phyloP scores from a whole-genome alignment of 2,113 vertebrate species.

The Corythaeola cristata region DNA sequence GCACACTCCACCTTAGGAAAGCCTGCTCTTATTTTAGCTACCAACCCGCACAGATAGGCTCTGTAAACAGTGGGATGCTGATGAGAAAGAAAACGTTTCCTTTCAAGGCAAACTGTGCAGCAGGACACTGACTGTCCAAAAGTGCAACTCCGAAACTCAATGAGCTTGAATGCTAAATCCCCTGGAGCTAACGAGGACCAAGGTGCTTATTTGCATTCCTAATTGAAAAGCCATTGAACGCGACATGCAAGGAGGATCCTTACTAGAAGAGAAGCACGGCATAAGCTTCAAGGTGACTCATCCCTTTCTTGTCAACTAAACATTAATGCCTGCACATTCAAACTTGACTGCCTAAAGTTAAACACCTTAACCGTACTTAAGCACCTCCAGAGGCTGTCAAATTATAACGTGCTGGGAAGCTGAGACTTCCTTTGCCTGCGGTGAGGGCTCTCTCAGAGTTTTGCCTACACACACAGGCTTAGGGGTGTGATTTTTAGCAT shows the following conservation, averaged over 20 bases:
- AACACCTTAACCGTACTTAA: background rate
- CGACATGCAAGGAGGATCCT: background rate
- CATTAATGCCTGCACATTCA: background rate
- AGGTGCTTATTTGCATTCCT: background rate
- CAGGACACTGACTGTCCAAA: background rate
- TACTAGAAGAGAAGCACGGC: background rate
- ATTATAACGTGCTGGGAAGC: background rate
- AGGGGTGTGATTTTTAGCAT: background rate
- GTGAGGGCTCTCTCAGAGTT: background rate
- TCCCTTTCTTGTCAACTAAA: background rate
- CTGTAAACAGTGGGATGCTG: background rate
- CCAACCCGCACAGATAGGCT: background rate
- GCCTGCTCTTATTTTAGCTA: background rate
- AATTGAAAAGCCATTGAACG: background rate
- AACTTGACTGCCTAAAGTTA: background rate
- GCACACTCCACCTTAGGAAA: background rate
- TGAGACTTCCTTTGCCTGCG: background rate
- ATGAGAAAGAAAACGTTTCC: background rate
- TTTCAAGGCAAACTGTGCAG: slow-evolving; percentile 7
- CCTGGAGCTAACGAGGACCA: background rate
- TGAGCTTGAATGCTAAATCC: background rate
- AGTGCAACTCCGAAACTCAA: background rate
- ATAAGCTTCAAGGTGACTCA: slow-evolving; percentile 38
- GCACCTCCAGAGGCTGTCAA: background rate
- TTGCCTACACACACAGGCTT: background rate